A percentile compares a stretch with the other conserved stretches of the same genome.
Conservation (phyloP, 2,888 invertebrate genomes). For the Polydesmus complanatus region DNA sequence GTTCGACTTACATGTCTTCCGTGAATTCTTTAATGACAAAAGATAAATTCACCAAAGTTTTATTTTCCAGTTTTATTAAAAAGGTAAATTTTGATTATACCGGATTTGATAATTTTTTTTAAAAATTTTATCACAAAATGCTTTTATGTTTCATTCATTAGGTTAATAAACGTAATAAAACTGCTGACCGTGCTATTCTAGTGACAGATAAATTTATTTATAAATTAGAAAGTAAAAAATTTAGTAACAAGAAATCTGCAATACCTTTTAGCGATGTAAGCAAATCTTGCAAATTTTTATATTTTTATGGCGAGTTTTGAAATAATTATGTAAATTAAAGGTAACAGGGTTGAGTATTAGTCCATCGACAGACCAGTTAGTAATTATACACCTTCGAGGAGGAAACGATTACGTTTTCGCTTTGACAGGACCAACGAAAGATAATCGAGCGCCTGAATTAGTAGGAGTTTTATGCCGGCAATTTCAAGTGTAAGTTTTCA, state of each 20-base stretch:
- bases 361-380: conserved; percentile 71
- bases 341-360: conserved; percentile 73
- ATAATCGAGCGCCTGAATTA: conserved; percentile 74
- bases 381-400: conserved; percentile 68
- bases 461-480: conserved; percentile 64
- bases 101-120: not conserved
- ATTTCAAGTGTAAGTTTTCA: conserved; percentile 52
- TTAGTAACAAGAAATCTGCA: conserved; percentile 75
- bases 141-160: conserved; percentile 19
- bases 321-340: conserved; percentile 36
- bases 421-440: conserved; percentile 30
- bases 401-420: conserved; percentile 84
- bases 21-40: conserved; percentile 51
- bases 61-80: conserved; percentile 53
- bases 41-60: conserved; percentile 44
- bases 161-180: conserved; percentile 58
- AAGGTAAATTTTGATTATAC: conserved; percentile 34
- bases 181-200: conserved; percentile 74
- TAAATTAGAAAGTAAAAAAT: conserved; percentile 70
- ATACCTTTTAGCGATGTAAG: conserved; percentile 54
- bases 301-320: too few species aligned
- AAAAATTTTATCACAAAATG: not conserved
- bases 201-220: conserved; percentile 71
- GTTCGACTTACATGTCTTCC: conserved; percentile 48
- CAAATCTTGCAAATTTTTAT: not conserved